Evolutionary conservation across 2,888 invertebrate genomes (phyloP), one percentile per base, ranked within the genome.

Genomic region (Cepaea hortensis): DNA sequence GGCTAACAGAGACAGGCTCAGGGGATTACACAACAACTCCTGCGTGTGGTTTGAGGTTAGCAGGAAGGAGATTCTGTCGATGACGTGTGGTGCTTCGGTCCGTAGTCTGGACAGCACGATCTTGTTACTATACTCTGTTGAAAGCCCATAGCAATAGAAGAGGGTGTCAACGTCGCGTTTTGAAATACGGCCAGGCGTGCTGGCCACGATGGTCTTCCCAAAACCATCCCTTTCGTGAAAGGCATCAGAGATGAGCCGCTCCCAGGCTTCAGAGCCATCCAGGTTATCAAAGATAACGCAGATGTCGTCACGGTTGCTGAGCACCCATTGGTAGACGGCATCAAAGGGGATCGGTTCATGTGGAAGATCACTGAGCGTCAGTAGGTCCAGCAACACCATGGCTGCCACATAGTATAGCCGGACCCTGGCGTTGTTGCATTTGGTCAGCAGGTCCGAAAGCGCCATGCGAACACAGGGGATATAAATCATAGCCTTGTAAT

Each of bases 281-380:
- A 90, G 84, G 81, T 90, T 90, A 83, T 90, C 90, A 46, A 90
- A 88, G 9, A 88, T 88, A 46, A 90, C 82, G 65, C 88, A 89
- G 46, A 89, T 87, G 46, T 90, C 89, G 15, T 87, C 84, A 13
- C 88, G 87, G 84, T 88, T 88, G 4, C 76, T n/a, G 15, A 85
- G 65, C 68, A 90, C 85, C 90, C 90, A 90, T 3, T 88, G 87
- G 70, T 88, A 88, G 0, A 88, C 85, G 13, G 85, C 80, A n/a
- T 88, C 89, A 46, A 86, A 87, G 20, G 88, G 81, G 11, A 81
- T 62, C 3, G 84, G 80, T 3, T 81, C 50, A n/a, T 79, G 81
- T 0, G 82, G 85, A 20, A 84, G 76, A 62, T 88, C 88, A 50
- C 75, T 88, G 55, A 85, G 85, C 13, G 86, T 73, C 7, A 88